Conservation (phyloP, 1,140 invertebrate genomes). For the Oncopodura yosiiana region DNA sequence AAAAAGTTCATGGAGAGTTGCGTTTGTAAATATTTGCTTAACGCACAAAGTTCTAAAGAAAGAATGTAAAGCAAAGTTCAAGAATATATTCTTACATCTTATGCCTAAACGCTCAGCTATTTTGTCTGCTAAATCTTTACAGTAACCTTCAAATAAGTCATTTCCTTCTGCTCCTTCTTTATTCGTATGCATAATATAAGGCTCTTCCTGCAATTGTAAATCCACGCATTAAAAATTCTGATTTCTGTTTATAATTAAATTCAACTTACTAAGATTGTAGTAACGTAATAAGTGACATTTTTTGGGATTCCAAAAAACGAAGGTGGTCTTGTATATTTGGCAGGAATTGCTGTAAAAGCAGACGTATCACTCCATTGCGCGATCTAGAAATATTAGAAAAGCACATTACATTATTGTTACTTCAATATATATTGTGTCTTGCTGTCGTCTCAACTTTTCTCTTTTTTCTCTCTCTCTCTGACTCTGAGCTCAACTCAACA, state of each 20-base stretch:
- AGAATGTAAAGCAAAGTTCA: neutral
- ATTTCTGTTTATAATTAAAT: too few species aligned
- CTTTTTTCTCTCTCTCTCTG: too few species aligned
- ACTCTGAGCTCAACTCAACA: too few species aligned
- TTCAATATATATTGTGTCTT: too few species aligned
- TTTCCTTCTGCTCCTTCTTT: constrained; percentile 65
- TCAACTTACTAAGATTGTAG: constrained; percentile 75
- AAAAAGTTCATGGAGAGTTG: too few species aligned
- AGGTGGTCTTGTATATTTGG: constrained; percentile 64
- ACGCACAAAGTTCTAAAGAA: too few species aligned
- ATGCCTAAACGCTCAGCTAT: constrained; percentile 71
- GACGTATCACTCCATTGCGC: constrained; percentile 81
- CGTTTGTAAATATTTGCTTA: too few species aligned
- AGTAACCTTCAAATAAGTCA: constrained; percentile 82
- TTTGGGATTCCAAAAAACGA: constrained; percentile 54
- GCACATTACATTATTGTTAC: too few species aligned
- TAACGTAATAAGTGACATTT: constrained; percentile 85
- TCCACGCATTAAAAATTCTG: constrained; percentile 28
- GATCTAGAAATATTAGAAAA: constrained; percentile 64
- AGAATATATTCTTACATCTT: constrained; percentile 56
- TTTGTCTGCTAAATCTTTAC: constrained; percentile 80
- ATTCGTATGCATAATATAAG: constrained; percentile 67
- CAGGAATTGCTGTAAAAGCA: constrained; percentile 64
- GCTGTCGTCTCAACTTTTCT: too few species aligned
- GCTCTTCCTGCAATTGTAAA: constrained; percentile 61